Evolutionary conservation across 2,888 invertebrate genomes (phyloP), one percentile per base, ranked within the genome.

Genomic region (Hedya salicella): DNA sequence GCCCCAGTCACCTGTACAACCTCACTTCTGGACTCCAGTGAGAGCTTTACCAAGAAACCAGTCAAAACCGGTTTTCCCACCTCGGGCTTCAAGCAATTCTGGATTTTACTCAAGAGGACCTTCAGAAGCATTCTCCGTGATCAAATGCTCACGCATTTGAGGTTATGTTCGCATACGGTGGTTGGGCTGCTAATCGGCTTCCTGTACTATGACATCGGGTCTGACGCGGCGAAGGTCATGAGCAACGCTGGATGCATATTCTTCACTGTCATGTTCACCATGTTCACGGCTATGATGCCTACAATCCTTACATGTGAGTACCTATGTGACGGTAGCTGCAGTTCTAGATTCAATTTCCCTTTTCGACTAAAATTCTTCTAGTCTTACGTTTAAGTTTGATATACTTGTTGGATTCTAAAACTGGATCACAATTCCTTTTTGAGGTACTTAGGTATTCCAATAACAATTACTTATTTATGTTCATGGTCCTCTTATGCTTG

Each of bases 221-320:
- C 97, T 75, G 97, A 98, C 80, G 98, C 98, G 16, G 96, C 96
- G 59, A 98, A 98, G 90, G 97, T 97, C 21, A 96, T 96, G 94
- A 98, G 98, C 88, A 99, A 99, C 81, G 96, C 98, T 21, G 98
- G 98, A 49, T 98, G 97, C 88, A 95, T 99, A 75, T 99, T 99
- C 93, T 98, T 99, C 91, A 98, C 97, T 72, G 96, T 98, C 74
- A 95, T 99, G 90, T 99, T 99, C 88, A 96, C 98, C 73, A 98
- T 98, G 96, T 99, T 98, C 86, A 98, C 98, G 60, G 98, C 98
- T 56, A 97, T 99, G 96, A 99, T 99, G 98, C 98, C 98, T 71
- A 99, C 98, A 56, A 98, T 99, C 80, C 94, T 98, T 78, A 98
- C 99, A 82, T 99, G 98, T 98, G 92, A 96, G 97, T 95, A 71